Evolutionary conservation across 2,888 invertebrate genomes (phyloP).

Genomic region (Leucophenga montana): DNA sequence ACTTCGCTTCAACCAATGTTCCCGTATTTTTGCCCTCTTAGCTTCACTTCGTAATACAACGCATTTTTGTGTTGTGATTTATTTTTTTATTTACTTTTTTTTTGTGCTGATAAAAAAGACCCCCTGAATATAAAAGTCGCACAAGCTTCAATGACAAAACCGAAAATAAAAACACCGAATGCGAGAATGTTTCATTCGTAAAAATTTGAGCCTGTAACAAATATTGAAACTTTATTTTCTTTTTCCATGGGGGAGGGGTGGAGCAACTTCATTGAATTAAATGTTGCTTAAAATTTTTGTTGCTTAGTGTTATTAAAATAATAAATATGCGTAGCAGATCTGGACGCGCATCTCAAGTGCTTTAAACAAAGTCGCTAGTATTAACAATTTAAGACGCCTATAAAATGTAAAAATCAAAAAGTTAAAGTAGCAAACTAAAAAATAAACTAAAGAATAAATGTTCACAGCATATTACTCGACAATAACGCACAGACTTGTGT

Average conservation of each 20-base stretch:
- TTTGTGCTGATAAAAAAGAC: constrained; percentile 48
- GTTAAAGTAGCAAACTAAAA: neutral
- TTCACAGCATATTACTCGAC: neutral
- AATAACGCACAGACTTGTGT: neutral
- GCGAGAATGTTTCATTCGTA: neutral
- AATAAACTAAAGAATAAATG: neutral
- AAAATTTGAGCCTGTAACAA: constrained; percentile 16
- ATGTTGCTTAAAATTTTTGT: constrained; percentile 6
- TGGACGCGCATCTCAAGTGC: neutral
- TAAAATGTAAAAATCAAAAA: constrained; percentile 13
- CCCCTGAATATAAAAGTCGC: constrained; percentile 27
- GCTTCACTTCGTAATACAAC: too few species aligned
- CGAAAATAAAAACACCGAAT: neutral
- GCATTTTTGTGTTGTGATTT: too few species aligned
- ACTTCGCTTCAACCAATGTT: too few species aligned
- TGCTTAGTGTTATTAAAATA: constrained; percentile 2
- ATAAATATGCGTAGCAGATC: neutral
- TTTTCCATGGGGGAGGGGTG: too few species aligned
- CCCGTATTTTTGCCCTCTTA: too few species aligned
- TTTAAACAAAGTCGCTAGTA: neutral
- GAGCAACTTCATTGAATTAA: constrained; percentile 22
- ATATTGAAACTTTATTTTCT: constrained; percentile 21
- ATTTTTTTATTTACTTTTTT: constrained; percentile 28
- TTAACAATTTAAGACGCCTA: constrained; percentile 14
- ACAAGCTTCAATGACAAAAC: constrained; percentile 63